Evolutionary conservation across 2,888 invertebrate genomes (phyloP), one percentile per base, ranked within the genome.

Genomic region (Biston betularia): DNA sequence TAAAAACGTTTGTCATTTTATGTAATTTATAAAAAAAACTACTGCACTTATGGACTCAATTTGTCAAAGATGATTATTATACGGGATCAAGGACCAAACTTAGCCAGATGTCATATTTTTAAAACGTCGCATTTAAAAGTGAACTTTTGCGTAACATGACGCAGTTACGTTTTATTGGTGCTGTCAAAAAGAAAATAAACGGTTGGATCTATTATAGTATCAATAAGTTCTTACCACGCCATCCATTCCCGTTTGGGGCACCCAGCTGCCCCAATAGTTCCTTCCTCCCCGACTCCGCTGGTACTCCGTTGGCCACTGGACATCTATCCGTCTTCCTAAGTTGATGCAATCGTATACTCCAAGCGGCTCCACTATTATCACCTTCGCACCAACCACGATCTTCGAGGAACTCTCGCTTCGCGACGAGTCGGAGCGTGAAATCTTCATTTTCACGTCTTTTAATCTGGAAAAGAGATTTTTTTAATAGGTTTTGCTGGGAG

Each of bases 231-330:
- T 87, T 75, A 97, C 96, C 84, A 96, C 95, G 69, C 99, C 99
- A 79, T 98, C 98, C 98, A 98, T 98, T 10, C 98, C 98, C 12
- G 96, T 96, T 74, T 96, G 95, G 0, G 99, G 98, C 71, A 96
- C 95, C 98, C 99, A 99, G 73, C 96, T 96, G 3, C 93, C 92
- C 99, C 99, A 99, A 76, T 96, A 96, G 54, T 97, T 97, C 72
- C 98, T 94, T 0, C 99, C 98, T 0, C 99, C 99, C 73, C 96
- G 95, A 69, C 96, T 95, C 62, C 98, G 92, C 96, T 98, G 98
- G 59, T 95, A 95, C 84, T 98, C 98, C 76, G 96, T 97, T 0
- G 99, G 99, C 99, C 99, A 99, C 75, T 96, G 96, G n/a, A 99
- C 98, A 81, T 98, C 98, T 68, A 98, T 98, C 71, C 98, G 94